Evolutionary conservation across 2,888 invertebrate species (phyloP), one percentile per base, ranked within the genome.

Genomic region (Ophion obscuratus): DNA sequence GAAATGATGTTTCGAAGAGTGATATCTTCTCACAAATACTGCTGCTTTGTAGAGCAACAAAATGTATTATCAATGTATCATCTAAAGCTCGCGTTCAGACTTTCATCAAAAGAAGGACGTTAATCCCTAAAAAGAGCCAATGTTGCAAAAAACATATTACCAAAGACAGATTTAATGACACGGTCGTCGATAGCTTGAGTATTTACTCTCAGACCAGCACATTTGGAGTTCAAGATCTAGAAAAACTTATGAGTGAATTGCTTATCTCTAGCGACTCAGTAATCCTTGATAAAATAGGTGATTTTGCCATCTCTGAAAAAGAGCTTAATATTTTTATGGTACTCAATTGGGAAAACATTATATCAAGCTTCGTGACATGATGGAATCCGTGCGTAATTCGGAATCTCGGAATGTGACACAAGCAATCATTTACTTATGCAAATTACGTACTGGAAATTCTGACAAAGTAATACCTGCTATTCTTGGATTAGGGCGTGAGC

Each of bases 191-290:
- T 14, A n/a, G 24, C 24, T 24, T 24, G 24, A 24, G 24, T 24
- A 24, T 24, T 24, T 24, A 24, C 24, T 24, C 24, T 57, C 27
- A 27, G n/a, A 81, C 20, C 59, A 81, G 81, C 61, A 67, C 61
- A 10, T 61, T 81, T 66, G 66, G 67, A 57, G 67, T 74, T 47
- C 44, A 44, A 17, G 70, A 82, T 20, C 62, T 76, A 68, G 68
- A 36, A 66, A 53, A 66, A 66, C n/a, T 87, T 10, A 77, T 86
- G 17, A 80, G 84, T 67, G 74, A 40, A 20, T 68, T 87, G 36
- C 11, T 87, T 11, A 67, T 81, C 84, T 77, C 77, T 74, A 73
- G 83, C 36, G 78, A 77, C 74, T 47, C 78, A 20, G 75, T 47
- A 14, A 14, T 31, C 10, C 47, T 62, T 40, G 40, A 75, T 20